Percentiles rank a stretch among this genome's conserved stretches.
Evolutionary conservation across 2,113 vertebrate genomes (phyloP).

Genomic region (Burhinus bistriatus): DNA sequence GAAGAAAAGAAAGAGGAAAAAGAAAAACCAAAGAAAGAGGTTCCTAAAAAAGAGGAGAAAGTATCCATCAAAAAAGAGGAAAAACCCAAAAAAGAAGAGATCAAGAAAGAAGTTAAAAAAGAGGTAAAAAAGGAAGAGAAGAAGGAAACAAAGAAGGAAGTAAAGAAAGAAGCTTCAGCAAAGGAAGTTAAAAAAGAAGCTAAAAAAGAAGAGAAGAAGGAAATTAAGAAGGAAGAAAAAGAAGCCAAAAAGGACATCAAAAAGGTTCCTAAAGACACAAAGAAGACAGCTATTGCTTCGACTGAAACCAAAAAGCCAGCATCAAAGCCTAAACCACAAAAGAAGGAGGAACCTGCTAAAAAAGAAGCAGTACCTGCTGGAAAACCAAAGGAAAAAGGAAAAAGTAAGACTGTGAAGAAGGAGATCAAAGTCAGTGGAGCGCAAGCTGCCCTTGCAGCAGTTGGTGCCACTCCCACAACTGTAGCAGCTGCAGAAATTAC

Average conservation of each 20-base stretch:
- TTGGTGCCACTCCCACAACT: neutral
- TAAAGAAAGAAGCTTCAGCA: slow-evolving; percentile 80
- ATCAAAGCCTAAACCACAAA: slow-evolving; percentile 85
- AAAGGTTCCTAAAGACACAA: slow-evolving; percentile 82
- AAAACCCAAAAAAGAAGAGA: slow-evolving; percentile 81
- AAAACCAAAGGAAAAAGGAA: slow-evolving; percentile 88
- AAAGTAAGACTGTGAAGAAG: slow-evolving; percentile 84
- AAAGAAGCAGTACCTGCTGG: slow-evolving; percentile 75
- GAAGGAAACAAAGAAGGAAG: slow-evolving; percentile 76
- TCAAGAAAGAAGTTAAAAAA: slow-evolving; percentile 81
- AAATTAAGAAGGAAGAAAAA: slow-evolving; percentile 88
- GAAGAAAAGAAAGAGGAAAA: slow-evolving; percentile 89
- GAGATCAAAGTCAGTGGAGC: slow-evolving; percentile 74
- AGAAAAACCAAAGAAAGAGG: slow-evolving; percentile 82
- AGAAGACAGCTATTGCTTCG: slow-evolving; percentile 74
- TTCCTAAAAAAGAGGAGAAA: slow-evolving; percentile 76
- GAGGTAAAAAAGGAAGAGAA: slow-evolving; percentile 85
- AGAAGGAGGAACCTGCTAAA: slow-evolving; percentile 83
- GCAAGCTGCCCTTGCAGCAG: slow-evolving; percentile 53
- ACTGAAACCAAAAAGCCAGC: slow-evolving; percentile 80
- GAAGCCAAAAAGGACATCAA: slow-evolving; percentile 85
- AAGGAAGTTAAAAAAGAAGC: slow-evolving; percentile 83
- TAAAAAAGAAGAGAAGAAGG: slow-evolving; percentile 84
- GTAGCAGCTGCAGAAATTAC: slow-evolving; percentile 22
- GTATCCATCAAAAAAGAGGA: slow-evolving; percentile 75